These are phyloP conservation scores for Vicugna pacos DNA, from an alignment of 2,113 vertebrate genomes.

Conservation along the genomic window DNA sequence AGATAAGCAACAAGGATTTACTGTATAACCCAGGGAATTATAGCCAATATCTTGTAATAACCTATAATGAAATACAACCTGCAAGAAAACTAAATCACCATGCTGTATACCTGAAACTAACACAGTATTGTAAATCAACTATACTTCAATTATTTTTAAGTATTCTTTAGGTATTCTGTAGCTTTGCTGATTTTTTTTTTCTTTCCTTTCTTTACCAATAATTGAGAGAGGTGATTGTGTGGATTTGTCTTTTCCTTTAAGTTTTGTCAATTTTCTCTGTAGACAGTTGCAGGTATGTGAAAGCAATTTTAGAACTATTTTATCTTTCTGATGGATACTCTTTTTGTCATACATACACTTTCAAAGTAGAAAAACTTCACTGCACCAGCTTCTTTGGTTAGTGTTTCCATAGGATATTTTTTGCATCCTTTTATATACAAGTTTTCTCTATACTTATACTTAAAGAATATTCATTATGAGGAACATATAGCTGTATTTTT, in stretches of 20 bases:
- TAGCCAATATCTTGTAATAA: too few species aligned
- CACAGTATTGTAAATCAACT: too few species aligned
- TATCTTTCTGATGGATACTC: background rate
- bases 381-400: background rate
- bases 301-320: background rate
- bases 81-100: too few species aligned
- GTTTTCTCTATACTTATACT: background rate
- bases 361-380: background rate
- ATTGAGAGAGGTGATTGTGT: background rate
- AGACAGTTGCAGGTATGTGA: background rate
- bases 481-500: background rate
- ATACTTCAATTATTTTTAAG: background rate
- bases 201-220: background rate
- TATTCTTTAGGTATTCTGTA: background rate
- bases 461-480: background rate
- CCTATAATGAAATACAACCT: too few species aligned
- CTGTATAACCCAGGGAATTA: too few species aligned
- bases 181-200: background rate
- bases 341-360: background rate
- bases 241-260: background rate
- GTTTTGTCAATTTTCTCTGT: background rate
- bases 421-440: background rate
- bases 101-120: too few species aligned
- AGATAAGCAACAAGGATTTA: too few species aligned
- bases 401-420: background rate